A percentile compares a stretch with the other conserved stretches of the same genome.
These are phyloP conservation scores for Ovibos moschatus DNA, from an alignment of 2,113 vertebrate species.

Conservation along the genomic window DNA sequence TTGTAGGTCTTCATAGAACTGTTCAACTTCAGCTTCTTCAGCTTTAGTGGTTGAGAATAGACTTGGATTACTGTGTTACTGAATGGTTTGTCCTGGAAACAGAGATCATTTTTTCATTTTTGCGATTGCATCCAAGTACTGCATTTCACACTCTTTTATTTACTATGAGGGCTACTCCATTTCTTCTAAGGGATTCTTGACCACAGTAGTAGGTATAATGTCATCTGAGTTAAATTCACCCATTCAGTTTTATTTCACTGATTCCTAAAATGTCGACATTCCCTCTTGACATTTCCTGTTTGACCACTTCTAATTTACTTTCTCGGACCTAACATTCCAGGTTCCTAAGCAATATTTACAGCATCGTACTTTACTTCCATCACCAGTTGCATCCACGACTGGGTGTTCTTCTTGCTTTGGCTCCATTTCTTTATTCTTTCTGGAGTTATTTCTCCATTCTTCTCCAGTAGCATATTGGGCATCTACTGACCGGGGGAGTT, in stretches of 20 bases:
- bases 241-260: not conserved
- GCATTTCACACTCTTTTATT: not conserved
- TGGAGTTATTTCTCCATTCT: not conserved
- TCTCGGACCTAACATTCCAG: not conserved
- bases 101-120: not conserved
- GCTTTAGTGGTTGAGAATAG: not conserved
- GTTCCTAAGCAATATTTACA: not conserved
- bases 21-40: not conserved
- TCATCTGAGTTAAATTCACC: not conserved
- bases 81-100: not conserved
- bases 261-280: not conserved
- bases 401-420: not conserved
- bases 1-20: not conserved
- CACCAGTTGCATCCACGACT: not conserved
- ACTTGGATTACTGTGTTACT: not conserved
- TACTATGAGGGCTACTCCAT: not conserved
- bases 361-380: not conserved
- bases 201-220: not conserved
- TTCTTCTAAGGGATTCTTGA: not conserved
- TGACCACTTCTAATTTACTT: not conserved
- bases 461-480: not conserved
- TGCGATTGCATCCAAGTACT: not conserved
- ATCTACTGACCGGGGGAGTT: not conserved
- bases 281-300: not conserved
- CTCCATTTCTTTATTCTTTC: not conserved